These are phyloP conservation scores for Calliopsis andreniformis DNA, from an alignment of 1,140 invertebrate genomes.

Conservation along the genomic window DNA sequence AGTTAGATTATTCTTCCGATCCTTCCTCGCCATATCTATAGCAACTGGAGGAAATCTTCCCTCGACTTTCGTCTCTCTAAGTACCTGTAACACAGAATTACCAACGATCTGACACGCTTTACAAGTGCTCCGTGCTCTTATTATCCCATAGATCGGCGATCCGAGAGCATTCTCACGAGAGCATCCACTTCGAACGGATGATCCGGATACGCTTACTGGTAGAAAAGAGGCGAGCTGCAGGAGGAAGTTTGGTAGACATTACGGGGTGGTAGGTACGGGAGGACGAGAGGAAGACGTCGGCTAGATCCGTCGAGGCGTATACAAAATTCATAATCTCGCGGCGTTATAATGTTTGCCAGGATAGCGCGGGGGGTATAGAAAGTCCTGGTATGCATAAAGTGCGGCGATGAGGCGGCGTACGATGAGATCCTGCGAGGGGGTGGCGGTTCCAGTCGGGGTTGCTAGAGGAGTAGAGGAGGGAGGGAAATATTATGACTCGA, in stretches of 20 bases:
- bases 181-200: conserved; percentile 1
- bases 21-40: too few species aligned
- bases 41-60: too few species aligned
- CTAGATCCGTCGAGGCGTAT: conserved; percentile 67
- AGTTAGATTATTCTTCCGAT: too few species aligned
- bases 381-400: conserved; percentile 69
- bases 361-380: conserved; percentile 36
- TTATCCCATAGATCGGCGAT: conserved; percentile 14
- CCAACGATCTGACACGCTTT: neutral
- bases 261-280: neutral
- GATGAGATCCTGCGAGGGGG: conserved; percentile 34
- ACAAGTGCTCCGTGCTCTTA: neutral
- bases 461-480: neutral
- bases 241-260: too few species aligned
- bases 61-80: neutral
- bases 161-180: conserved; percentile 28
- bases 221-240: neutral
- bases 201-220: conserved; percentile 27
- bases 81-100: neutral
- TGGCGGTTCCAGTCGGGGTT: conserved; percentile 13
- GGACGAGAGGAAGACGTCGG: conserved; percentile 12
- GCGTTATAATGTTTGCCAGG: conserved; percentile 74
- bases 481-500: conserved; percentile 63
- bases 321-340: conserved; percentile 77
- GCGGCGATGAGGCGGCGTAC: conserved; percentile 59